These are phyloP conservation scores for Macropus fuliginosus DNA, from an alignment of 2,797 vertebrate species.

Conservation along the genomic window DNA sequence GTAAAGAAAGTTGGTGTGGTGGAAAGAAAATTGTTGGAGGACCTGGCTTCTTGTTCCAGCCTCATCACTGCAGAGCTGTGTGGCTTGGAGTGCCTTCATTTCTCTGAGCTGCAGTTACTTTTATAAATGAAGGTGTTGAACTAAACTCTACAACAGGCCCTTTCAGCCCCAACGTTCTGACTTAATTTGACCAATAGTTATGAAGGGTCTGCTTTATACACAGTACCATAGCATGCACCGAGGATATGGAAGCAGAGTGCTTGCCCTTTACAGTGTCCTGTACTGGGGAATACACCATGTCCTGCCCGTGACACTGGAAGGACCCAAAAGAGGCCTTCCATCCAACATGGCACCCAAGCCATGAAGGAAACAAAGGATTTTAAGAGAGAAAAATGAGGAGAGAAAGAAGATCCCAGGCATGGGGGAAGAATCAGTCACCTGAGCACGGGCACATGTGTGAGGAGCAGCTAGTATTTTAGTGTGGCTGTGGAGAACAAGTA, in stretches of 20 bases:
- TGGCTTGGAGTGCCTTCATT: neutral
- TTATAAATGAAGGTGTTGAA: conserved; percentile 18
- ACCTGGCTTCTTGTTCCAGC: neutral
- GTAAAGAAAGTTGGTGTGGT: neutral
- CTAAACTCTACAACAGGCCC: no score
- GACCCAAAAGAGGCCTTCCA: neutral
- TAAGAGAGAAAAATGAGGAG: neutral
- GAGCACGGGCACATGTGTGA: neutral
- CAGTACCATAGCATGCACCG: neutral
- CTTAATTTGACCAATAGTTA: no score
- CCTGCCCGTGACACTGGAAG: no score
- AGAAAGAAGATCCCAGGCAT: neutral
- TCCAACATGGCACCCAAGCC: neutral
- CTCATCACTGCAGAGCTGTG: neutral
- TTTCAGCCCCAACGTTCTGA: no score
- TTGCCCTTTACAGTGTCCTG: neutral
- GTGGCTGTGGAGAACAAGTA: neutral
- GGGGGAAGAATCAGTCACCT: no score
- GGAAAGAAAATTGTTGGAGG: neutral
- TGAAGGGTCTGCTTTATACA: neutral
- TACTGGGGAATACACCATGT: neutral
- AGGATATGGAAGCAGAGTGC: neutral
- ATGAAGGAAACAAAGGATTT: neutral
- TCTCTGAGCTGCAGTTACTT: neutral
- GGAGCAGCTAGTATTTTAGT: neutral